A percentile compares a stretch with the other conserved stretches of the same genome.
Evolutionary conservation across 2,888 invertebrate species (phyloP).

Genomic region (Lasioglossum lativentre): DNA sequence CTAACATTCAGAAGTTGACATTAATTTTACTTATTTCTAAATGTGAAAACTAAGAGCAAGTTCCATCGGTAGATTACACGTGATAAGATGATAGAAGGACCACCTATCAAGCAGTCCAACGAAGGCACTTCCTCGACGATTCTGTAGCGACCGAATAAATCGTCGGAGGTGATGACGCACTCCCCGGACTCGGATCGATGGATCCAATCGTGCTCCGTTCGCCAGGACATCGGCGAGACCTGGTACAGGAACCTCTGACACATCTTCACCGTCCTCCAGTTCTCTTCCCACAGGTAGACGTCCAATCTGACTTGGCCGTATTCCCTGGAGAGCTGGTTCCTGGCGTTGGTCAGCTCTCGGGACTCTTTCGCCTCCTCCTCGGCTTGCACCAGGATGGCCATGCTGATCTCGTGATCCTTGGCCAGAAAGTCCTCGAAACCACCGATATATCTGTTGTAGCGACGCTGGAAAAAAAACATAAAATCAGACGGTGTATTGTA

Average conservation of each 20-base stretch:
- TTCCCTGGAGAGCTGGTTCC: conserved; percentile 73
- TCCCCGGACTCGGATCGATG: conserved; percentile 63
- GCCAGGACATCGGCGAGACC: conserved; percentile 88
- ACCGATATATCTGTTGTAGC: conserved; percentile 86
- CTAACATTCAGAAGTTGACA: too few species aligned
- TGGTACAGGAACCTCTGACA: conserved; percentile 89
- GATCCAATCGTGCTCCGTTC: conserved; percentile 85
- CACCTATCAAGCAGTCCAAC: conserved; percentile 76
- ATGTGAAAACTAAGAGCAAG: not conserved
- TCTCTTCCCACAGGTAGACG: conserved; percentile 88
- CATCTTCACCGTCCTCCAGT: conserved; percentile 87
- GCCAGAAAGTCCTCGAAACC: conserved; percentile 88
- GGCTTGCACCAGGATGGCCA: conserved; percentile 86
- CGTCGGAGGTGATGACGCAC: conserved; percentile 48
- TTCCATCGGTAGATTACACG: not conserved
- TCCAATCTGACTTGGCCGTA: conserved; percentile 79
- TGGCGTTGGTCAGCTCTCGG: conserved; percentile 61
- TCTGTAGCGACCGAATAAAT: conserved; percentile 69
- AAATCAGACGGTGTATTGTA: not conserved
- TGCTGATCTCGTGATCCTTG: conserved; percentile 87
- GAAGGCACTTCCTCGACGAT: conserved; percentile 64
- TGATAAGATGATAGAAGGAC: not conserved
- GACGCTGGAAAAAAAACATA: conserved; percentile 46
- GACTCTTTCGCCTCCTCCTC: conserved; percentile 85
- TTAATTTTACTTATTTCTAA: not conserved